Percentiles rank a stretch among this genome's conserved stretches.
Evolutionary conservation across 2,888 invertebrate genomes (phyloP).

Genomic region (Cheilosia pagana): DNA sequence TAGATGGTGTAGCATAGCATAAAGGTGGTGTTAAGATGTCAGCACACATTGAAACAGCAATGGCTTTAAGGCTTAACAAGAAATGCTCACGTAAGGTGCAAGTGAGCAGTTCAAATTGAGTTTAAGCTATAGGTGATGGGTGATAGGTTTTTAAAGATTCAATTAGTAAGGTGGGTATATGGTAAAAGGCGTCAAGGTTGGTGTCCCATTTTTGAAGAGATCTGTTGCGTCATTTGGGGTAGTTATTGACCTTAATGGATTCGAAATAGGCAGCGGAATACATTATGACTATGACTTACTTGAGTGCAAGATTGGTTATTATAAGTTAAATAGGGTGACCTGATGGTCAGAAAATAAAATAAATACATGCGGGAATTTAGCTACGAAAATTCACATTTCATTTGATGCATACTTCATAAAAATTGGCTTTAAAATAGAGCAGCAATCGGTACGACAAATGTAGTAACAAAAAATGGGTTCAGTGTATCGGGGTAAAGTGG

Average conservation of each 20-base stretch:
- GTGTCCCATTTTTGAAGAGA: constrained; percentile 34
- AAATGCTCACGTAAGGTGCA: constrained; percentile 18
- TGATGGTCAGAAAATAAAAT: too few relatives aligned
- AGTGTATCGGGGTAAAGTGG: too few relatives aligned
- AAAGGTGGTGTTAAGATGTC: constrained; percentile 48
- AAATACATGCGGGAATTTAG: too few relatives aligned
- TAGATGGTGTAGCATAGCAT: constrained; percentile 46
- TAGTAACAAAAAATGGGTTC: too few relatives aligned
- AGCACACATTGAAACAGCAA: constrained; percentile 46
- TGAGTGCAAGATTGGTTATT: too few relatives aligned
- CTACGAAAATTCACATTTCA: too few relatives aligned
- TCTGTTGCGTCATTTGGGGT: neutral
- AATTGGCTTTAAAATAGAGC: too few relatives aligned
- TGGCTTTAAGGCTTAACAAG: constrained; percentile 36
- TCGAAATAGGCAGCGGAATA: neutral
- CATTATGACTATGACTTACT: too few relatives aligned
- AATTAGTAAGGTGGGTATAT: constrained; percentile 30
- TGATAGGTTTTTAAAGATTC: constrained; percentile 47
- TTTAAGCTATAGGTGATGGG: constrained; percentile 1
- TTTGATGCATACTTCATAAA: too few relatives aligned
- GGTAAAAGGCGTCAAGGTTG: constrained; percentile 18
- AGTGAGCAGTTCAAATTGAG: constrained; percentile 13
- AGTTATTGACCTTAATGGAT: neutral
- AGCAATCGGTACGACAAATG: too few relatives aligned
- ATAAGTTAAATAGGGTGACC: too few relatives aligned